Conservation (phyloP, 2,888 invertebrate genomes). For the Rhopalosiphum nymphaeae region DNA sequence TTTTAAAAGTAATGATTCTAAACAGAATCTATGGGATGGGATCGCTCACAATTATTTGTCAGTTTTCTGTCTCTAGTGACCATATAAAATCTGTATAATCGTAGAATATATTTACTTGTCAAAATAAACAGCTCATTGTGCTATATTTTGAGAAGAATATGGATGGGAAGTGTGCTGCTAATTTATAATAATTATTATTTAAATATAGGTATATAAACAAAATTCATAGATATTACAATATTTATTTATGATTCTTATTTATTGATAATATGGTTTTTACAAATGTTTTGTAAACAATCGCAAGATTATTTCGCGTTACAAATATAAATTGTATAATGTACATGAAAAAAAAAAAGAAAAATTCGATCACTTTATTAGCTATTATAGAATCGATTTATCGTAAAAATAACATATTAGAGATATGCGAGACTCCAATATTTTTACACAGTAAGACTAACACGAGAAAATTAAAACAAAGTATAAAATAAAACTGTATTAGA, state of each 20-base stretch:
- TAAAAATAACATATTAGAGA: conserved; percentile 47
- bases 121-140: not conserved
- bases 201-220: not conserved
- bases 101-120: not conserved
- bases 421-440: conserved; percentile 19
- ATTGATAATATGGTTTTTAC: conserved; percentile 45
- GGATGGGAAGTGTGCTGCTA: not conserved
- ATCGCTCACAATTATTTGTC: not conserved
- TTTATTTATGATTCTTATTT: conserved; percentile 41
- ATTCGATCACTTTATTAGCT: conserved; percentile 45
- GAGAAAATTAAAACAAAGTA: conserved; percentile 7
- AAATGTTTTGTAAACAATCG: conserved; percentile 25
- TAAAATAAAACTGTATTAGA: conserved; percentile 30
- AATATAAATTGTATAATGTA: conserved; percentile 25
- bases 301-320: not conserved
- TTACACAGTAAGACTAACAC: not conserved
- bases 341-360: conserved; percentile 37
- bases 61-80: not conserved
- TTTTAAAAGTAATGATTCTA: not conserved
- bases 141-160: not conserved
- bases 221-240: not conserved
- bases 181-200: not conserved
- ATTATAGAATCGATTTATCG: conserved; percentile 40
- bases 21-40: not conserved
- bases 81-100: not conserved